A percentile compares a stretch with the other conserved stretches of the same genome.
Evolutionary conservation across 35 echinoderm and acorn worm species (phyloP).

Genomic region (Heliocidaris erythrogramma): DNA sequence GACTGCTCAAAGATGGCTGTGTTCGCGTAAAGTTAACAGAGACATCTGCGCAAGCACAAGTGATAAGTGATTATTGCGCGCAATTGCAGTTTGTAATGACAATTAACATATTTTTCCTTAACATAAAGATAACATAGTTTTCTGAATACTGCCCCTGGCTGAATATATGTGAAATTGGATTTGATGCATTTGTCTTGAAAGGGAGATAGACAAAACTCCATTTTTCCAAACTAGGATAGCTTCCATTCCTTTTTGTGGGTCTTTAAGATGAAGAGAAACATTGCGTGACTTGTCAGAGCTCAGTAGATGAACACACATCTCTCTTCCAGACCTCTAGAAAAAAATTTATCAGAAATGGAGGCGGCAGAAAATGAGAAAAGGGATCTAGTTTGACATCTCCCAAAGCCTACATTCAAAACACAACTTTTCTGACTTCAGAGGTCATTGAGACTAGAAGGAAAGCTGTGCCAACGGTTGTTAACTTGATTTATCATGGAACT

Average conservation of each 20-base stretch:
- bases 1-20: too few species aligned
- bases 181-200: too few species aligned
- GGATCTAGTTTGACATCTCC: background rate
- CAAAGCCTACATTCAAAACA: background rate
- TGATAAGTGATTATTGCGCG: too few species aligned
- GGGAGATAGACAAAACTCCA: background rate
- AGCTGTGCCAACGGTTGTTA: constrained; percentile 5
- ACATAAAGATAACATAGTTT: too few species aligned
- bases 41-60: too few species aligned
- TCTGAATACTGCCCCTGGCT: too few species aligned
- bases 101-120: too few species aligned
- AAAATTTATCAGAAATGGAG: background rate
- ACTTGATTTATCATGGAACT: background rate
- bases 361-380: background rate
- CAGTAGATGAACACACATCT: background rate
- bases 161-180: too few species aligned
- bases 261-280: background rate
- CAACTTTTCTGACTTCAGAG: background rate
- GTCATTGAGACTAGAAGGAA: background rate
- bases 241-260: background rate
- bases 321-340: background rate
- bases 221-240: background rate
- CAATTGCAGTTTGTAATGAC: too few species aligned
- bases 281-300: background rate
- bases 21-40: too few species aligned